These are phyloP conservation scores for Drosophila affinis DNA, from an alignment of 2,888 invertebrate genomes.

Conservation along the genomic window DNA sequence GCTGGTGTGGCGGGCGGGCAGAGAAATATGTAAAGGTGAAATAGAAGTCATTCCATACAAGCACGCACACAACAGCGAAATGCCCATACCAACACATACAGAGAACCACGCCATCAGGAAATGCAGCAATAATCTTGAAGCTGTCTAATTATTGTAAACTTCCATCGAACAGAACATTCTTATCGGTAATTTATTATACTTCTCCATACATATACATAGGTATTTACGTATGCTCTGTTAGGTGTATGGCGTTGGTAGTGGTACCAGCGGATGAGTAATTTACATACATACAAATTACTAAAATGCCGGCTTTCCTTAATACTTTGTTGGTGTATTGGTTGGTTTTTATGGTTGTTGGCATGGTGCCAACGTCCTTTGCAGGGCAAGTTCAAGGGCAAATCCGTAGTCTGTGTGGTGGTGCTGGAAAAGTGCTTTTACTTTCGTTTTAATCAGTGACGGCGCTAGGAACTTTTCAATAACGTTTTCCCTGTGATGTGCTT, in stretches of 20 bases:
- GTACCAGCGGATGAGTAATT: constrained; percentile 26
- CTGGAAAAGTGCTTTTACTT: constrained; percentile 52
- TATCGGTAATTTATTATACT: constrained; percentile 38
- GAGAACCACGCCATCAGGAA: constrained; percentile 55
- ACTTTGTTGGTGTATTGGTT: neutral
- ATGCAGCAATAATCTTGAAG: constrained; percentile 59
- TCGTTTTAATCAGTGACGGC: constrained; percentile 1
- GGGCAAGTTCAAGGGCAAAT: constrained; percentile 47
- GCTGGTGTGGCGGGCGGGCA: constrained; percentile 45
- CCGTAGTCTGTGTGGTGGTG: neutral
- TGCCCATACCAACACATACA: constrained; percentile 19
- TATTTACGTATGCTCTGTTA: constrained; percentile 10
- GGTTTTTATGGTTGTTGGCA: constrained; percentile 5
- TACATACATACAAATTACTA: constrained; percentile 16
- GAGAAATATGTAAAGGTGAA: constrained; percentile 73
- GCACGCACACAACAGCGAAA: constrained; percentile 31
- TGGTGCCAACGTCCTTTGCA: constrained; percentile 36
- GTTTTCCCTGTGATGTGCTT: constrained; percentile 27
- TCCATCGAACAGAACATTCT: constrained; percentile 19
- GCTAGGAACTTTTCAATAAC: neutral
- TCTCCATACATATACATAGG: neutral
- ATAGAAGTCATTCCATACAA: constrained; percentile 71
- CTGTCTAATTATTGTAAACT: constrained; percentile 34
- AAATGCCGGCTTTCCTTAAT: constrained; percentile 2
- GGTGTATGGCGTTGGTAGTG: constrained; percentile 14